Percentiles rank a stretch among this genome's conserved stretches.
phyloP scores from a whole-genome alignment of 2,888 invertebrate genomes.

The Dryadula phaetusa region DNA sequence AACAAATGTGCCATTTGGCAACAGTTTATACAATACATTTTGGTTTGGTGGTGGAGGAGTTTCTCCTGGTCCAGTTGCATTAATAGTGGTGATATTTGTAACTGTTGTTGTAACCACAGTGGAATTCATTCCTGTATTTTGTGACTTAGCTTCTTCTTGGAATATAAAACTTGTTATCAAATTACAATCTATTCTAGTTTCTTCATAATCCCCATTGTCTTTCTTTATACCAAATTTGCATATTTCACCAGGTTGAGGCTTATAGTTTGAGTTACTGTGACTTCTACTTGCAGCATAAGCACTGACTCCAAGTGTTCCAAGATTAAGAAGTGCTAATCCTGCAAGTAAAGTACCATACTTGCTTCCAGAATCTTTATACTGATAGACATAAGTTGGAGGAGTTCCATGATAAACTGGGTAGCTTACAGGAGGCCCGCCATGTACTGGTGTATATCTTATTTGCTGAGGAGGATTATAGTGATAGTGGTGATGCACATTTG shows the following conservation, averaged over 20 bases:
- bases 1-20: conserved; percentile 70
- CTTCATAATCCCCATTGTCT: conserved; percentile 74
- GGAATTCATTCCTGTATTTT: conserved; percentile 56
- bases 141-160: conserved; percentile 55
- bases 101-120: conserved; percentile 64
- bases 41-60: conserved; percentile 43
- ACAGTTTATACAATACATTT: conserved; percentile 59
- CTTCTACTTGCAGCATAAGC: conserved; percentile 58
- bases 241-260: conserved; percentile 65
- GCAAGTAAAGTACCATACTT: conserved; percentile 73
- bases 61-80: conserved; percentile 52
- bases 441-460: conserved; percentile 64
- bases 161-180: conserved; percentile 73
- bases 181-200: conserved; percentile 74
- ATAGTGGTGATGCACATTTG: conserved; percentile 66
- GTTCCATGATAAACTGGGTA: conserved; percentile 72
- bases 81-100: conserved; percentile 69
- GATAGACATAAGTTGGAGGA: conserved; percentile 73
- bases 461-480: conserved; percentile 72
- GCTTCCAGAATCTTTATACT: conserved; percentile 74
- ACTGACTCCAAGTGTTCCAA: conserved; percentile 67
- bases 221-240: conserved; percentile 74
- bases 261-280: conserved; percentile 53
- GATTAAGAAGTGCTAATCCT: conserved; percentile 71
- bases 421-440: conserved; percentile 59